phyloP scores from a whole-genome alignment of 2,888 invertebrate genomes.

The Lasiommata megera region DNA sequence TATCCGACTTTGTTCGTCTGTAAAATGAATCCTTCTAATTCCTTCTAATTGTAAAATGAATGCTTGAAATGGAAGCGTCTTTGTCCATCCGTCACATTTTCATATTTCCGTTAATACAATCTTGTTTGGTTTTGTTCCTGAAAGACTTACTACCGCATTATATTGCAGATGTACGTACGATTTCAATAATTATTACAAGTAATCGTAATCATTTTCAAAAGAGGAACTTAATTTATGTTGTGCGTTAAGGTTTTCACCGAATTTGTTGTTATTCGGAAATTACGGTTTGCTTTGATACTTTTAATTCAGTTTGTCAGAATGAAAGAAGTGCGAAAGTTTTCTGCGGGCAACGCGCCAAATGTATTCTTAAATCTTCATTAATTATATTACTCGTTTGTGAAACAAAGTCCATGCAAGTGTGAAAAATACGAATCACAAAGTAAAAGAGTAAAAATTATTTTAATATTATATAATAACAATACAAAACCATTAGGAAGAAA shows the following conservation, averaged over 20 bases:
- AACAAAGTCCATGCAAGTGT: slow-evolving; percentile 4
- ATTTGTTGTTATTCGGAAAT: not conserved
- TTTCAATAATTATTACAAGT: no score
- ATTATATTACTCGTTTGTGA: slow-evolving; percentile 1
- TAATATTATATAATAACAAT: not conserved
- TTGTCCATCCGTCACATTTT: no score
- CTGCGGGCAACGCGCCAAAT: slow-evolving; percentile 11
- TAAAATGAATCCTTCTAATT: no score
- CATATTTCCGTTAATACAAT: no score
- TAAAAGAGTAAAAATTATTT: not conserved
- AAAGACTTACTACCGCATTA: no score
- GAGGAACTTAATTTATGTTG: not conserved
- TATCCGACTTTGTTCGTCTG: no score
- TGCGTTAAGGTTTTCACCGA: not conserved
- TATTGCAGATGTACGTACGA: no score
- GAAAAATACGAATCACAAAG: not conserved
- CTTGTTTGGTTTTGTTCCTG: no score
- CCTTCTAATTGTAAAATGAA: no score
- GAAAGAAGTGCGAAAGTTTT: not conserved
- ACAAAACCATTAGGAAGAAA: not conserved
- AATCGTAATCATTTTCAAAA: no score
- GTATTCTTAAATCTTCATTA: slow-evolving; percentile 7
- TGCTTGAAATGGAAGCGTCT: no score
- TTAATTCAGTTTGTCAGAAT: slow-evolving; percentile 1
- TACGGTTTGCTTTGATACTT: slow-evolving; percentile 1